Evolutionary conservation across 2,797 vertebrate species (phyloP).

Genomic region (Myotis myotis): DNA sequence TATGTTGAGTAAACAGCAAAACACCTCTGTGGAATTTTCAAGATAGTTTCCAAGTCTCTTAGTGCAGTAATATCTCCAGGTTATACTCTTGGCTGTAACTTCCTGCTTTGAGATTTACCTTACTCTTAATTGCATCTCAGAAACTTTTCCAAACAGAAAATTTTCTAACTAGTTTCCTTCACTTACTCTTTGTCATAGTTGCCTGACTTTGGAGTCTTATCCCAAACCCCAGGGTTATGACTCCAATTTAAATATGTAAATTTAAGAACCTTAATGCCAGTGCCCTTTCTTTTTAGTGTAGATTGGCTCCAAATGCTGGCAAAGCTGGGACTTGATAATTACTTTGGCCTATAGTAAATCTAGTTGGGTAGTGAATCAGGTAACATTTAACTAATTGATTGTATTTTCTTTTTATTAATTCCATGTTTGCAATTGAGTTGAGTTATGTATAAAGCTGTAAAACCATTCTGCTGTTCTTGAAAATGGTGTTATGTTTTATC

Average conservation of each 20-base stretch:
- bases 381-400: slow-evolving; percentile 71
- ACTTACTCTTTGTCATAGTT: slow-evolving; percentile 59
- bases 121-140: slow-evolving; percentile 35
- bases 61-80: neutral
- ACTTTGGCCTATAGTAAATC: slow-evolving; percentile 39
- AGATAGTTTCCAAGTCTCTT: neutral
- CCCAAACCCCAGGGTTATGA: slow-evolving; percentile 56
- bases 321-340: slow-evolving; percentile 52
- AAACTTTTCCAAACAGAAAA: slow-evolving; percentile 45
- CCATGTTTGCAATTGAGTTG: slow-evolving; percentile 61
- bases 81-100: neutral
- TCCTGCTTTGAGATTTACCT: slow-evolving; percentile 10
- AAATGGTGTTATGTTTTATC: slow-evolving; percentile 65
- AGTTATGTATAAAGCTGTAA: slow-evolving; percentile 59
- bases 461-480: neutral
- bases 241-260: slow-evolving; percentile 75
- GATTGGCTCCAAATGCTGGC: slow-evolving; percentile 47
- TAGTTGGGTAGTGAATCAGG: neutral
- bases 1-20: neutral
- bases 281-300: slow-evolving; percentile 62
- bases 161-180: slow-evolving; percentile 41
- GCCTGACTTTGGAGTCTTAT: slow-evolving; percentile 48
- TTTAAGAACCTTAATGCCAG: slow-evolving; percentile 53
- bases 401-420: slow-evolving; percentile 72
- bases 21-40: slow-evolving; percentile 20